Evolutionary conservation across 1,140 invertebrate species (phyloP).

Genomic region (Trachymyrmex cornetzi): DNA sequence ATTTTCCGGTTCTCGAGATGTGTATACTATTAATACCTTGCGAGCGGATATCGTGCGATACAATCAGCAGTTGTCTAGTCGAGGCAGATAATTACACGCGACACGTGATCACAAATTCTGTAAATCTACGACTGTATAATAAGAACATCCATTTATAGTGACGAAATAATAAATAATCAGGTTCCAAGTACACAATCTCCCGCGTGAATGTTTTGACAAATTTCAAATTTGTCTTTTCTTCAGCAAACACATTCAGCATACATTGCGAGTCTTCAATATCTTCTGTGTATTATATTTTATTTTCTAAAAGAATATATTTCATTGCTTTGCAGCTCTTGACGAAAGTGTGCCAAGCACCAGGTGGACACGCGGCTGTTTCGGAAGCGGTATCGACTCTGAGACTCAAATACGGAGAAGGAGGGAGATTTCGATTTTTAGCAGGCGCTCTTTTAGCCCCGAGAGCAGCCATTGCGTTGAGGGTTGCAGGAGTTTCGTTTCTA

Average conservation of each 20-base stretch:
- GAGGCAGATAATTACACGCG: constrained; percentile 68
- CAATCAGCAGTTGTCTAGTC: constrained; percentile 62
- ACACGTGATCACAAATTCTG: constrained; percentile 59
- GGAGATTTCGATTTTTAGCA: constrained; percentile 95
- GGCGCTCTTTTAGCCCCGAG: constrained; percentile 93
- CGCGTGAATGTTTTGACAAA: background rate
- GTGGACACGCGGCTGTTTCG: constrained; percentile 93
- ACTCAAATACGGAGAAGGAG: constrained; percentile 95
- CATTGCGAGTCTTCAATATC: background rate
- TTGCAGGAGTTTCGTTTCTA: constrained; percentile 94
- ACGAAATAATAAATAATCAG: background rate
- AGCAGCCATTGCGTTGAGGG: constrained; percentile 91
- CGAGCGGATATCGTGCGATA: constrained; percentile 48
- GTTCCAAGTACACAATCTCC: background rate
- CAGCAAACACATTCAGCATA: too few species aligned
- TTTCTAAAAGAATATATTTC: constrained; percentile 40
- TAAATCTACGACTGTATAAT: constrained; percentile 25
- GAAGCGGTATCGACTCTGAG: constrained; percentile 96
- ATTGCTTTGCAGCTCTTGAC: constrained; percentile 90
- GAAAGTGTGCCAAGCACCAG: constrained; percentile 91
- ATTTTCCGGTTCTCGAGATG: constrained; percentile 1
- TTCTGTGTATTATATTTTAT: background rate
- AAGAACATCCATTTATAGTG: background rate
- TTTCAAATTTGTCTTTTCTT: background rate
- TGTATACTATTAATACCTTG: constrained; percentile 35